These are phyloP conservation scores for Eucidaris tribuloides DNA, from an alignment of 35 echinoderm and acorn worm species.

Conservation along the genomic window DNA sequence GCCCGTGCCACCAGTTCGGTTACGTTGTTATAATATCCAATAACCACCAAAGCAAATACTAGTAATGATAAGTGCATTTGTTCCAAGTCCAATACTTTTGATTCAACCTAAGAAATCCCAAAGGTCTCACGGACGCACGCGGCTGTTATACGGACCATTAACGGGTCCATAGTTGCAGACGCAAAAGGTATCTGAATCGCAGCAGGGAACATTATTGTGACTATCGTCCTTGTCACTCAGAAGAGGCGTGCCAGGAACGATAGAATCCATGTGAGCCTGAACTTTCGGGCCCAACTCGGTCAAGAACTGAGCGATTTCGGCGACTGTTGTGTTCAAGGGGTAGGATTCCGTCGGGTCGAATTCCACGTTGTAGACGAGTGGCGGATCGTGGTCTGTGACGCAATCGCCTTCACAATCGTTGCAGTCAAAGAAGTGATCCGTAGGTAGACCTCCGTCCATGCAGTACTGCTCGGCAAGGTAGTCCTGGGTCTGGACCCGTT, in stretches of 20 bases:
- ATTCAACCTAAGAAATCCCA: too few relatives aligned
- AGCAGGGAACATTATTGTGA: slow-evolving; percentile 51
- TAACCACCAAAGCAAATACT: too few relatives aligned
- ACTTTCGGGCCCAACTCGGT: slow-evolving; percentile 23
- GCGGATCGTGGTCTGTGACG: slow-evolving; percentile 60
- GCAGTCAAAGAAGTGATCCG: slow-evolving; percentile 33
- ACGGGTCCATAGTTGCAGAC: slow-evolving; percentile 60
- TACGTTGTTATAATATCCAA: too few relatives aligned
- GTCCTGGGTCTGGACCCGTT: slow-evolving; percentile 18
- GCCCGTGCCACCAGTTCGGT: too few relatives aligned
- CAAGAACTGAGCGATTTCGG: slow-evolving; percentile 24
- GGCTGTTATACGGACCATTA: neutral
- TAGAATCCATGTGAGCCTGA: slow-evolving; percentile 13
- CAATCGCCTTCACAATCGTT: slow-evolving; percentile 36
- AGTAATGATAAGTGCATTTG: too few relatives aligned
- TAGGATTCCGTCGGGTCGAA: slow-evolving; percentile 68
- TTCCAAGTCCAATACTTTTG: too few relatives aligned
- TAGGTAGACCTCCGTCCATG: slow-evolving; percentile 20
- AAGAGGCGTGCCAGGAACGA: slow-evolving; percentile 30
- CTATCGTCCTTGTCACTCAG: neutral
- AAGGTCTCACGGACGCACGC: too few relatives aligned
- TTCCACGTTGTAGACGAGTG: slow-evolving; percentile 78
- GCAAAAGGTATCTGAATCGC: slow-evolving; percentile 80
- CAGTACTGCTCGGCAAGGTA: slow-evolving; percentile 25
- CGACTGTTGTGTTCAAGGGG: slow-evolving; percentile 7